Base-by-base conservation (phyloP, 1,140 invertebrate species). In the Ostrea denselamellosa region DNA sequence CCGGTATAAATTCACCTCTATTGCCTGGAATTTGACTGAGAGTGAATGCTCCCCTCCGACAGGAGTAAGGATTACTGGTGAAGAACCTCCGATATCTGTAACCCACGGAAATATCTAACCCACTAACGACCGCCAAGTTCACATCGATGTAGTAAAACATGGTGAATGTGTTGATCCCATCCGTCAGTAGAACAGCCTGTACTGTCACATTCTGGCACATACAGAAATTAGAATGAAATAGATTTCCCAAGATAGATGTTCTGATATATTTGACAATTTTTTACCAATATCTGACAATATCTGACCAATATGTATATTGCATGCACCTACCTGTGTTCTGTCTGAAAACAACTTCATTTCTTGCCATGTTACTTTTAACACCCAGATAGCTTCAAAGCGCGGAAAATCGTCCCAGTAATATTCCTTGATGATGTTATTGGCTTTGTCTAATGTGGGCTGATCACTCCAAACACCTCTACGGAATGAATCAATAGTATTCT, bases 121-220 rank as follows among this genome's bases (percentile, higher is more conserved):
- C 68, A 77, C 3, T 34, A 12, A 77, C 28, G 25, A 34, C 14
- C 22, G 14, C 14, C 25, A 77, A 25, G 28, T 77, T 77, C 25
- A 77, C 68, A 28, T 77, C 68, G 25, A 77, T 77, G 68, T 77
- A 77, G 17, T 77, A 77, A 77, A 77, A 77, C 2, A 34, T 77
- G 8, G 68, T 77, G 25, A 77, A 77, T 5, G 68, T 77, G 68
- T 77, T 77, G 22, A 77, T 28, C 10, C 68, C 68, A 28, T 77
- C 68, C 68, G 68, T 77, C 28, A 77, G 12, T 2, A 77, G 12
- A 77, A 77, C 14, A 77, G 68, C 68, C 28, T 77, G 68, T 17
- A 77, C 68, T 34, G 68, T 77, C 25, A 77, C 68, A 10, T 25
- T 77, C 68, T 77, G 22, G 10, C 25, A 77, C 5, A 62, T 0